A percentile compares a stretch with the other conserved stretches of the same genome.
Conservation (phyloP, 2,888 invertebrate species). For the Andrena camellia region DNA sequence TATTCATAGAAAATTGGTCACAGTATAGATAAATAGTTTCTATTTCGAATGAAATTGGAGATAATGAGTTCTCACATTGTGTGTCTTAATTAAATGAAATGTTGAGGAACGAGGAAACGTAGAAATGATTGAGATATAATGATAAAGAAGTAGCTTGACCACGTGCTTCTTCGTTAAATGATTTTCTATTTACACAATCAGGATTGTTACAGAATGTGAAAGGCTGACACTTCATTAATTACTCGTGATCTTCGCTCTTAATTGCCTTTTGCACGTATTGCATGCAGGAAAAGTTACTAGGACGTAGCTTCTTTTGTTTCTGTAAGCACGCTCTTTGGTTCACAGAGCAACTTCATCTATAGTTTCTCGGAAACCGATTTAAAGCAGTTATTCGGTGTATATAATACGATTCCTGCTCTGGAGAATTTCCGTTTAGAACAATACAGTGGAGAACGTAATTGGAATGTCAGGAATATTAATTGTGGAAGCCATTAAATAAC, state of each 20-base stretch:
- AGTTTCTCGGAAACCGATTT: background rate
- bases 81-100: background rate
- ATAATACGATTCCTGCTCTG: background rate
- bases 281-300: background rate
- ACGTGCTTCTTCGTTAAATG: background rate
- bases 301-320: background rate
- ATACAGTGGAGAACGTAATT: background rate
- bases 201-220: background rate
- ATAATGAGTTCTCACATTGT: background rate
- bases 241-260: background rate
- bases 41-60: background rate
- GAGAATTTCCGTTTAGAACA: background rate
- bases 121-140: too few species aligned
- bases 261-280: background rate
- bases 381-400: background rate
- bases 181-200: slow-evolving; percentile 3
- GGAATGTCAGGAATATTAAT: slow-evolving; percentile 10
- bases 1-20: background rate
- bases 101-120: background rate
- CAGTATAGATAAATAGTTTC: background rate
- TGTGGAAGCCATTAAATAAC: background rate
- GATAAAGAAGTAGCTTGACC: too few species aligned
- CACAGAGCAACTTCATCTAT: background rate
- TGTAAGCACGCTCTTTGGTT: background rate
- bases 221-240: slow-evolving; percentile 3